Conservation (phyloP, 2,888 invertebrate species). For the Chorisops tibialis region DNA sequence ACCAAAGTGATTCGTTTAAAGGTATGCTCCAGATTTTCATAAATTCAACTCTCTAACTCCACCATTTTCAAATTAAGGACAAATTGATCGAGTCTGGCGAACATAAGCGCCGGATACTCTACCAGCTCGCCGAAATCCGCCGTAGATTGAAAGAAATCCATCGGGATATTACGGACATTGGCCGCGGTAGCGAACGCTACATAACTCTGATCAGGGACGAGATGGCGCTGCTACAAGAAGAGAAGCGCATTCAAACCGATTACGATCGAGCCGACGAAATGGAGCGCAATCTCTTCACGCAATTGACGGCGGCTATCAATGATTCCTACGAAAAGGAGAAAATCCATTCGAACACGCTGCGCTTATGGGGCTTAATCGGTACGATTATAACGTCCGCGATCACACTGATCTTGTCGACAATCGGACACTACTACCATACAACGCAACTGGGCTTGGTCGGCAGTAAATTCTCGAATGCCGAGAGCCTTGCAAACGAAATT, state of each 20-base stretch:
- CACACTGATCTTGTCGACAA: conserved; percentile 21
- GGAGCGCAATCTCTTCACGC: conserved; percentile 72
- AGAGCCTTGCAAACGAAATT: not conserved
- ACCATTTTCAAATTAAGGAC: conserved; percentile 1
- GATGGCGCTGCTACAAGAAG: conserved; percentile 47
- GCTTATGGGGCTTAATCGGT: conserved; percentile 25
- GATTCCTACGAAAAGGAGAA: conserved; percentile 81
- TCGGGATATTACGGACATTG: conserved; percentile 17
- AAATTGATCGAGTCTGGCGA: conserved; percentile 23
- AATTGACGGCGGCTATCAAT: conserved; percentile 71
- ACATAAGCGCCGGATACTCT: conserved; percentile 23
- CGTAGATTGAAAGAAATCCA: conserved; percentile 25
- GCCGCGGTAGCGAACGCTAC: conserved; percentile 25
- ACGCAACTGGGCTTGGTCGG: conserved; percentile 5
- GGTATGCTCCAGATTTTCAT: conserved; percentile 2
- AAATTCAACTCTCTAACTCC: too few species aligned
- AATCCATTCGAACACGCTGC: conserved; percentile 72
- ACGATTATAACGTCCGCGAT: conserved; percentile 25
- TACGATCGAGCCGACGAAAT: conserved; percentile 66
- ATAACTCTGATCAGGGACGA: conserved; percentile 23
- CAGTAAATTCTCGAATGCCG: conserved; percentile 3
- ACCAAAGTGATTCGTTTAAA: conserved; percentile 27
- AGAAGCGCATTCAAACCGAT: conserved; percentile 59
- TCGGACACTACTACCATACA: conserved; percentile 27
- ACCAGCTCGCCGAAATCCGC: conserved; percentile 10